Conservation (phyloP, 2,113 vertebrate genomes). For the Gambusia holbrooki region DNA sequence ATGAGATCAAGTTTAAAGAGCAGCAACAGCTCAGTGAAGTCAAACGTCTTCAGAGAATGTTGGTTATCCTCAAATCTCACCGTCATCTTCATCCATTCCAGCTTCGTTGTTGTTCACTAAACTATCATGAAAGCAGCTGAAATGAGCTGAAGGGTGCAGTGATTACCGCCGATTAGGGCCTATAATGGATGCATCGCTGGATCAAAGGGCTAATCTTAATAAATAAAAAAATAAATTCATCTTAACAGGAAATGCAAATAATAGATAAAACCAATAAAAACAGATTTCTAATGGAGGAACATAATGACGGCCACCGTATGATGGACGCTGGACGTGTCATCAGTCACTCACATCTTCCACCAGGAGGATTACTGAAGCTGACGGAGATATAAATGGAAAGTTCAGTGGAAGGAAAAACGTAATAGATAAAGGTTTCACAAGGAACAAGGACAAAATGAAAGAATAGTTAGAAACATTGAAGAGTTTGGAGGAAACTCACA, state of each 20-base stretch:
- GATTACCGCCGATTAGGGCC: too few species aligned
- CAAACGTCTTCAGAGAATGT: background rate
- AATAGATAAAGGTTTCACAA: background rate
- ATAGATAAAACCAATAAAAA: background rate
- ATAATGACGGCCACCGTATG: background rate
- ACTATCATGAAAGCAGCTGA: background rate
- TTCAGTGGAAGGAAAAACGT: background rate
- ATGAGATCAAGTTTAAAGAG: background rate
- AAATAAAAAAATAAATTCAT: too few species aligned
- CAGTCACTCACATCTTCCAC: background rate
- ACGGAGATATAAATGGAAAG: background rate
- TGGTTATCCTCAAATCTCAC: slow-evolving; percentile 13
- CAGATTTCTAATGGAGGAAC: background rate
- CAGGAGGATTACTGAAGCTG: background rate
- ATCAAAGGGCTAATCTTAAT: too few species aligned
- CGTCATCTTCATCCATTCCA: background rate
- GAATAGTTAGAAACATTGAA: background rate
- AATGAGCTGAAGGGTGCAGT: too few species aligned
- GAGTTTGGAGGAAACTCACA: background rate
- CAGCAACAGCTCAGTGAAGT: background rate
- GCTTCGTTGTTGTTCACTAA: background rate
- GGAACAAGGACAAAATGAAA: background rate
- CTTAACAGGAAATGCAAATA: too few species aligned
- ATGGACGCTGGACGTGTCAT: background rate
- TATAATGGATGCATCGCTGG: too few species aligned